Percentiles rank a stretch among this genome's conserved stretches.
phyloP scores from a whole-genome alignment of 2,797 vertebrate species.

The Malurus splendens region DNA sequence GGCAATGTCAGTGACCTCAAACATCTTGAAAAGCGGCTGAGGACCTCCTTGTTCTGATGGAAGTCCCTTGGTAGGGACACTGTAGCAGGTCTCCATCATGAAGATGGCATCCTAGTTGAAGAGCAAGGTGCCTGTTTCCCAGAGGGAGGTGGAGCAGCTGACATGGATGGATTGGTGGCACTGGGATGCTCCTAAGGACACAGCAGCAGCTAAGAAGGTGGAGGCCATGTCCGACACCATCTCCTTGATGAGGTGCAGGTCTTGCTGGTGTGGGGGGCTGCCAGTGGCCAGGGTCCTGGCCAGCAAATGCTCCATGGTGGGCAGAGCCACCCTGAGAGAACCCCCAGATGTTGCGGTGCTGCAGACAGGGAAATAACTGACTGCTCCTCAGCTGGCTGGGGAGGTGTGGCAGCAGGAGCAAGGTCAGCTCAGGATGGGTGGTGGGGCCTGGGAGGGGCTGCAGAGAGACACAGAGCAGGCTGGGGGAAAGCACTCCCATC shows the following conservation, averaged over 20 bases:
- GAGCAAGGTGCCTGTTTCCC: neutral
- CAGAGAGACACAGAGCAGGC: neutral
- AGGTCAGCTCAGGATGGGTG: neutral
- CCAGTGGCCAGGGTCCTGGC: rapidly evolving
- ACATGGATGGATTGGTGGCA: neutral
- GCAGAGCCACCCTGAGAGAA: neutral
- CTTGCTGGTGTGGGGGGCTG: too few relatives aligned
- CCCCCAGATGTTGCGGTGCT: rapidly evolving
- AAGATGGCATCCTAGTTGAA: conserved; percentile 67
- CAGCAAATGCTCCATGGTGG: neutral
- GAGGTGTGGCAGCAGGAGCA: neutral
- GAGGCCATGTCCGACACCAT: neutral
- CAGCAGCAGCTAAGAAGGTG: conserved; percentile 10
- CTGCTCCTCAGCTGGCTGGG: neutral
- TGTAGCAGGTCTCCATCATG: conserved; percentile 60
- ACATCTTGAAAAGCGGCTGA: conserved; percentile 65
- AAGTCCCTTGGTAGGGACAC: conserved; percentile 47
- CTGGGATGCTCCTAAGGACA: conserved; percentile 48
- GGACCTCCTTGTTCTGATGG: conserved; percentile 56
- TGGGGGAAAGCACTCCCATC: neutral
- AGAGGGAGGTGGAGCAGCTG: conserved; percentile 53
- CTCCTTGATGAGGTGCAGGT: neutral
- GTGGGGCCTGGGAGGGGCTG: neutral
- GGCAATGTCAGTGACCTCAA: conserved; percentile 24
- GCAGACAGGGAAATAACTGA: rapidly evolving